Evolutionary conservation across 2,888 invertebrate genomes (phyloP).

Genomic region (Mesopsocus fuscifrons): DNA sequence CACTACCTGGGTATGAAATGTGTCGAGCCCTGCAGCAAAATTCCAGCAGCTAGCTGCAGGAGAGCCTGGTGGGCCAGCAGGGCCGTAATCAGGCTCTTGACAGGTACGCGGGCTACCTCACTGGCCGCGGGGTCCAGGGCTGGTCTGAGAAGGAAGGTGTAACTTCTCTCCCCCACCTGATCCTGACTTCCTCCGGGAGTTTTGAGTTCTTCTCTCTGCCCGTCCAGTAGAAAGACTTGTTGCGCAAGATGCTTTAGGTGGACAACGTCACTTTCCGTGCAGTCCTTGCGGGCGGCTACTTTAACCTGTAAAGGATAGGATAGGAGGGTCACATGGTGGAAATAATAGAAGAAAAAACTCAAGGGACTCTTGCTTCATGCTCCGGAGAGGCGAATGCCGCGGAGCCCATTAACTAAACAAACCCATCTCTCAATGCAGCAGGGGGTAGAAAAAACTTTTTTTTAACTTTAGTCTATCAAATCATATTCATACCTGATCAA

Average conservation of each 20-base stretch:
- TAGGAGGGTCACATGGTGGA: too few species aligned
- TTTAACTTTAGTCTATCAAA: too few species aligned
- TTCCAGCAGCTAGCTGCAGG: slow-evolving; percentile 73
- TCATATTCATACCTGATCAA: slow-evolving; percentile 44
- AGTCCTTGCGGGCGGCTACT: slow-evolving; percentile 79
- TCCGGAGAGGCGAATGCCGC: too few species aligned
- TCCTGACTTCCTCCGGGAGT: slow-evolving; percentile 19
- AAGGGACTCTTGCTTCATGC: too few species aligned
- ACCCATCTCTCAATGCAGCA: too few species aligned
- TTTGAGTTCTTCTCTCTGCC: slow-evolving; percentile 28
- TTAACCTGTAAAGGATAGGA: slow-evolving; percentile 40
- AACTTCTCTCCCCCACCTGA: slow-evolving; percentile 58
- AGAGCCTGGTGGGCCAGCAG: slow-evolving; percentile 83
- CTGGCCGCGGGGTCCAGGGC: slow-evolving; percentile 35
- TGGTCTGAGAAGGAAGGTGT: slow-evolving; percentile 71
- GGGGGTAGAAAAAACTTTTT: too few species aligned
- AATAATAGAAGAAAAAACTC: too few species aligned
- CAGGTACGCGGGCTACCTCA: slow-evolving; percentile 66
- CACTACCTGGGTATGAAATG: slow-evolving; percentile 44
- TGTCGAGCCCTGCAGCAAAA: slow-evolving; percentile 55
- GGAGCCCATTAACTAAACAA: too few species aligned
- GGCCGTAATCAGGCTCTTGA: slow-evolving; percentile 72
- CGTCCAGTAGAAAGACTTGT: slow-evolving; percentile 48
- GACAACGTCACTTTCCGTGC: slow-evolving; percentile 64
- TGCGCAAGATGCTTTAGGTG: slow-evolving; percentile 74